Evolutionary conservation across 1,140 invertebrate genomes (phyloP).

Genomic region (Lanistes nyassanus): DNA sequence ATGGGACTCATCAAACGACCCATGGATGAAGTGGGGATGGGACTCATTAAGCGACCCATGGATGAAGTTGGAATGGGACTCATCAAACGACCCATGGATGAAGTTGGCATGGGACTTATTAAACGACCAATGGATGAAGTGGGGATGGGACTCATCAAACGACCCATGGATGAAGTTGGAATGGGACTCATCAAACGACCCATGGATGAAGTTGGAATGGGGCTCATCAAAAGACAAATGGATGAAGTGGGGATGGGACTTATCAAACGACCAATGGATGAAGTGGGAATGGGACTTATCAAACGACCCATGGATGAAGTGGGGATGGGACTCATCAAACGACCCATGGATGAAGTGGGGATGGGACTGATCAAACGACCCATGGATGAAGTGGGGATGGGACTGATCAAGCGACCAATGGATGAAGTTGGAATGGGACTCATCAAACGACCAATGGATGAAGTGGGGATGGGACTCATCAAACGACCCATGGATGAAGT

Average conservation of each 20-base stretch:
- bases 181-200: conserved; percentile 11
- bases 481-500: conserved; percentile 16
- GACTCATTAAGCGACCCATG: conserved; percentile 8
- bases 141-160: conserved; percentile 14
- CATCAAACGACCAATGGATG: conserved; percentile 10
- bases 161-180: conserved; percentile 16
- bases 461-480: conserved; percentile 1
- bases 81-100: conserved; percentile 2
- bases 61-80: conserved; percentile 7
- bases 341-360: not conserved
- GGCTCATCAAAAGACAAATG: not conserved
- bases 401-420: not conserved
- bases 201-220: not conserved
- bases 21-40: conserved; percentile 1
- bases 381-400: not conserved
- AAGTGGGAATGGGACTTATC: not conserved
- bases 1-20: conserved; percentile 16
- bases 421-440: not conserved
- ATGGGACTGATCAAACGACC: not conserved
- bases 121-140: conserved; percentile 9
- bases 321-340: conserved; percentile 17
- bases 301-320: conserved; percentile 13
- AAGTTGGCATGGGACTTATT: conserved; percentile 13
- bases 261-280: conserved; percentile 7
- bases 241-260: conserved; percentile 6